Base-by-base conservation (phyloP, 1,140 invertebrate species). In the Drosophila sp. region DNA sequence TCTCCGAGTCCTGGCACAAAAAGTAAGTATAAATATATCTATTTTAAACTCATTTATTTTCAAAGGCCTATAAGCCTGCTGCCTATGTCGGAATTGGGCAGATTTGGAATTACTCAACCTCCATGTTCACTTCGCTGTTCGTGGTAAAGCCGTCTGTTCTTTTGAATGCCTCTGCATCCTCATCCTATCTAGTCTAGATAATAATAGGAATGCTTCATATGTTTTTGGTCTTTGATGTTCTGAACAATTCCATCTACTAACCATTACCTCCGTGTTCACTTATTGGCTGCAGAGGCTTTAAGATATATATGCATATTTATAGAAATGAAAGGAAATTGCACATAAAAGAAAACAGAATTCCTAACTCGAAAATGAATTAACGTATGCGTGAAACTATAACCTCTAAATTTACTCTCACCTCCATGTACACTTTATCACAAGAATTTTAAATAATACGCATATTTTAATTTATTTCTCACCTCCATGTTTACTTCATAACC, bases 321-420 rank as follows among this genome's bases (percentile, higher is more conserved):
- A n/a, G n/a, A n/a, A 50, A 53, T 53, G 29, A 18, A 38, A 53
- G 38, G 29, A 38, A 53, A 53, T 53, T 29, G 50, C 50, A 14
- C 8, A n/a, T 36, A 36, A 53, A 16, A 18, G 18, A 21, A 4
- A 4, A 7, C 4, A 8, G 3, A 38, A 4, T 38, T 38, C 9
- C n/a, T 11, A 38, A 13, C 36, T n/a, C 11, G 13, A 38, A 8
- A 38, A n/a, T 5, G 11, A n/a, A 38, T 13, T 38, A 5, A 13
- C 11, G 36, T 38, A n/a, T 13, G 9, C 5, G 8, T 32, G 13
- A 32, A 51, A 9, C 32, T 34, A 29, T 7, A 16, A 14, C 4
- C 45, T 6, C 4, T 25, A 48, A 48, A 7, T 48, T 18, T 29
- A 29, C 25, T 14, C 46, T 53, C 9, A 16, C 13, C 13, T 50